Base-by-base conservation (phyloP, 2,888 invertebrate genomes). In the Yponomeuta sedellus region DNA sequence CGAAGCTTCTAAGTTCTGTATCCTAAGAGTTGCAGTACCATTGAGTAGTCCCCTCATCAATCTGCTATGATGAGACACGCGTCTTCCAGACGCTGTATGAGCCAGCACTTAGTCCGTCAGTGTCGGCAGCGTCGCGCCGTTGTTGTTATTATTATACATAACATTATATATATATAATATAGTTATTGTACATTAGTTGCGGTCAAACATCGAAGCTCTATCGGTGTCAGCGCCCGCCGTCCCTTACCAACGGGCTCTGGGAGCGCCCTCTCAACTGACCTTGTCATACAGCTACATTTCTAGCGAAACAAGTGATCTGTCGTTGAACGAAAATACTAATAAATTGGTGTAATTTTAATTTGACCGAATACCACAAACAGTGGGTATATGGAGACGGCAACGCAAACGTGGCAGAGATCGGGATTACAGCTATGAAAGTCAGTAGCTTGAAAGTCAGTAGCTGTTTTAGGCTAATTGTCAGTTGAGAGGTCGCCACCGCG, bases 401-500 rank as follows among this genome's bases (percentile, higher is more conserved):
- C 16, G 44, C 44, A 52, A 52, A 52, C 16, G 8, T 34, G 34
- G 34, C 34, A 34, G 8, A 8, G 34, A 34, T 6, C 34, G 34
- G 34, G 34, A 34, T 8, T 8, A 34, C 6, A 34, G 8, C 34
- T 5, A 1, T 8, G 8, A 34, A 34, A 34, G 10, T 5, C 1
- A 34, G 34, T 8, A 34, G 8, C 34, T 34, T 34, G 8, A 8
- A 34, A 34, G 3, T 34, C 8, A 34, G 34, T 34, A 5, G 28
- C 5, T 28, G 28, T 28, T 28, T 28, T 28, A 10, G 44, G 16
- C 12, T 5, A 12, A 12, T 52, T 12, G 44, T 52, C 44, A 52
- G 44, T 16, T 52, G 44, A 52, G 44, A 12, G 44, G 44, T 52
- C 44, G n/a, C 63, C 12, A 72, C 69, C 73, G 74, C 74, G 75